Percentiles rank a stretch among this genome's conserved stretches.
Evolutionary conservation across 2,797 vertebrate genomes (phyloP).

Genomic region (Sebastolobus altivelis): DNA sequence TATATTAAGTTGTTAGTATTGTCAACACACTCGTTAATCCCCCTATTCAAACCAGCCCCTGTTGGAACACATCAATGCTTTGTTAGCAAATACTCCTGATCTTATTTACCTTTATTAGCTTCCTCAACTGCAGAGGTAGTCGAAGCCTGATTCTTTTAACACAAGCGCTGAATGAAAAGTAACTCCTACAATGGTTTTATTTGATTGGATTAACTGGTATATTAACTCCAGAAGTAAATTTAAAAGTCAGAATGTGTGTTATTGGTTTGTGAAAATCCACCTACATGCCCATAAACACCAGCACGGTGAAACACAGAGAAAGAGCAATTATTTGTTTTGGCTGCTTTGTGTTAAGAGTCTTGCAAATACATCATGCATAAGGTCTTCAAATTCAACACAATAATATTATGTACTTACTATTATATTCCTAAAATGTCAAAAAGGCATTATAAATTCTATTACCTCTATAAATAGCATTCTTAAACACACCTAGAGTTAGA

Average conservation of each 20-base stretch:
- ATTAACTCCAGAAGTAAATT: slow-evolving; percentile 17
- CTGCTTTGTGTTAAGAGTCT: not conserved
- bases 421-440: not conserved
- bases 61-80: slow-evolving; percentile 37
- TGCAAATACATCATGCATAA: not conserved
- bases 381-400: not conserved
- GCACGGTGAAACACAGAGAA: not conserved
- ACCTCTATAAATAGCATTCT: not conserved
- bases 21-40: slow-evolving; percentile 47
- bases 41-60: slow-evolving; percentile 35
- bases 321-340: not conserved
- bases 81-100: slow-evolving; percentile 54
- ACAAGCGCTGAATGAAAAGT: slow-evolving; percentile 16
- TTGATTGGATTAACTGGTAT: slow-evolving; percentile 19
- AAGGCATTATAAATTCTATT: not conserved
- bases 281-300: not conserved
- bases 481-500: not conserved
- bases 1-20: slow-evolving; percentile 46
- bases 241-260: slow-evolving; percentile 20
- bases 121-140: slow-evolving; percentile 30
- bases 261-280: not conserved
- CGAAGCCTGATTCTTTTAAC: slow-evolving; percentile 6
- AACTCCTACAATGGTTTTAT: slow-evolving; percentile 27
- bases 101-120: slow-evolving; percentile 56
- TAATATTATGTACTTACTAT: not conserved